Evolutionary conservation across 1,140 invertebrate species (phyloP).

Genomic region (Drosophila mojavensis): DNA sequence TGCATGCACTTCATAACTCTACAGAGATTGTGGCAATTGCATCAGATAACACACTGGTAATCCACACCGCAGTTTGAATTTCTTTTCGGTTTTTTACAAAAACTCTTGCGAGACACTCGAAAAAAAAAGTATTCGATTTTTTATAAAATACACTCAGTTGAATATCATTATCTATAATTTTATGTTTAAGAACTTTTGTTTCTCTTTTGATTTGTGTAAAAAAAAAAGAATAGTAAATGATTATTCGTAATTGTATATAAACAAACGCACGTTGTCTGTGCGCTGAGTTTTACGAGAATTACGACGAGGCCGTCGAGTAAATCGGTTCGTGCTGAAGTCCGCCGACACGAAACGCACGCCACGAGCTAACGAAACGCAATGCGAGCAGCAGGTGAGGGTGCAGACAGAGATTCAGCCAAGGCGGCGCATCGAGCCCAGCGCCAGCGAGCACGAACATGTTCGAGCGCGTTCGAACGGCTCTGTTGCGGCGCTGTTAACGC

Average conservation of each 20-base stretch:
- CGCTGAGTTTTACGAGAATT: neutral
- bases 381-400: slow-evolving; percentile 50
- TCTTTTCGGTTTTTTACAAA: slow-evolving; percentile 1
- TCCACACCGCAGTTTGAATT: slow-evolving; percentile 56
- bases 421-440: neutral
- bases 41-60: slow-evolving; percentile 61
- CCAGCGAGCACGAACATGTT: slow-evolving; percentile 48
- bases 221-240: too few species aligned
- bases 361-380: slow-evolving; percentile 64
- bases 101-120: slow-evolving; percentile 12
- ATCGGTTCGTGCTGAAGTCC: slow-evolving; percentile 37
- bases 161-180: neutral
- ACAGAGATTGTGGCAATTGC: slow-evolving; percentile 3
- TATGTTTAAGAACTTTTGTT: neutral
- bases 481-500: slow-evolving; percentile 30
- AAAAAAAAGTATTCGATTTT: slow-evolving; percentile 15
- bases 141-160: too few species aligned
- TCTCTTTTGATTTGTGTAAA: neutral
- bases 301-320: slow-evolving; percentile 9
- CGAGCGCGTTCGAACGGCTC: slow-evolving; percentile 35
- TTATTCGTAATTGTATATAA: neutral
- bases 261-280: slow-evolving; percentile 29
- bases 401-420: slow-evolving; percentile 18
- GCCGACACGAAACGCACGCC: slow-evolving; percentile 63
- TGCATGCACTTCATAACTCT: slow-evolving; percentile 39